phyloP scores from a whole-genome alignment of 2,888 invertebrate species.

The Corythucha ciliata region DNA sequence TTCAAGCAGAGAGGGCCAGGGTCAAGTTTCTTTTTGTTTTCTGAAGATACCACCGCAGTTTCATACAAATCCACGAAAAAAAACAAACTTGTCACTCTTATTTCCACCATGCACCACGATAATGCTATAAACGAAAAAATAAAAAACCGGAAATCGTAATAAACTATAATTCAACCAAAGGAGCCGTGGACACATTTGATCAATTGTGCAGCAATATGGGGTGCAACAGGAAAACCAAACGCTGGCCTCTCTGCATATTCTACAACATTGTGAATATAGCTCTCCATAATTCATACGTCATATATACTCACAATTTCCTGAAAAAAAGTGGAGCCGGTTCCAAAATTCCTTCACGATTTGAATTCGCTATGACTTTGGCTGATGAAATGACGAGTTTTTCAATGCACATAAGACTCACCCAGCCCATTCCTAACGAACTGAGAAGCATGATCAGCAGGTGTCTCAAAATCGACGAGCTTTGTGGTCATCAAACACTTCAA shows the following conservation, averaged over 20 bases:
- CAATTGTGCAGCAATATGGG: conserved; percentile 32
- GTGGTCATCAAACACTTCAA: background rate
- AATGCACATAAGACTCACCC: conserved; percentile 10
- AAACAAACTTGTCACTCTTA: conserved; percentile 23
- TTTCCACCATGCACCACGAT: conserved; percentile 14
- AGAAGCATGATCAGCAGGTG: background rate
- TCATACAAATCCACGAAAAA: conserved; percentile 18
- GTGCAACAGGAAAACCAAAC: conserved; percentile 33
- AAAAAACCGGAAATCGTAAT: conserved; percentile 34
- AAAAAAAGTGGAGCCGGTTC: background rate
- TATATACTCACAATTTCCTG: conserved; percentile 17
- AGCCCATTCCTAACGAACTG: conserved; percentile 8
- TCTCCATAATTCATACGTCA: conserved; percentile 32
- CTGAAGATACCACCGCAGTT: conserved; percentile 15
- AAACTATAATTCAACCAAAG: conserved; percentile 36
- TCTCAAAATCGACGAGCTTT: background rate
- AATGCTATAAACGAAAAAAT: conserved; percentile 30
- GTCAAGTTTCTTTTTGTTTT: conserved; percentile 18
- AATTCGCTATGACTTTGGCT: conserved; percentile 11
- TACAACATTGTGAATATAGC: conserved; percentile 34
- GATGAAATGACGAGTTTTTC: conserved; percentile 11
- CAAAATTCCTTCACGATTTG: conserved; percentile 8
- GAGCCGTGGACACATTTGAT: conserved; percentile 35
- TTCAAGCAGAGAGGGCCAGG: background rate
- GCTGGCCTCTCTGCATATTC: conserved; percentile 35